Evolutionary conservation across 2,113 vertebrate species (phyloP).

Genomic region (Sphyrna mokarran): DNA sequence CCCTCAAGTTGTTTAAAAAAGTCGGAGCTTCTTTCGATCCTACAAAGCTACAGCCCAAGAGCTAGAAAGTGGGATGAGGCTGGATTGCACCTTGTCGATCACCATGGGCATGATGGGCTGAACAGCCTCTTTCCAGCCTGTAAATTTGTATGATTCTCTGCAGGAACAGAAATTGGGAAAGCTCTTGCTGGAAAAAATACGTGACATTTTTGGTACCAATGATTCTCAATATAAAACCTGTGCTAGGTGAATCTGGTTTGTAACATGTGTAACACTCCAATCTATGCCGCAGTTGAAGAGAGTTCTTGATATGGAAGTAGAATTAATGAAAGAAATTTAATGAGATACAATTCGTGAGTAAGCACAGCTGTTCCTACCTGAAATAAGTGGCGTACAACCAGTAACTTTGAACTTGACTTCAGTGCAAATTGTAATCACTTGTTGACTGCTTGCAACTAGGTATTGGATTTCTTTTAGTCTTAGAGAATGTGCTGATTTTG

Average conservation of each 20-base stretch:
- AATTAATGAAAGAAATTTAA: background rate
- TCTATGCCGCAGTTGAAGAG: background rate
- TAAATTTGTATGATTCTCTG: too few species aligned
- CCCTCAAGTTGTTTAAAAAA: too few species aligned
- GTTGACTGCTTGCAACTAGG: background rate
- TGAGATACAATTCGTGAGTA: background rate
- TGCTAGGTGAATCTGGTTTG: background rate
- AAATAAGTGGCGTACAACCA: background rate
- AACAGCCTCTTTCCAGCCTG: too few species aligned
- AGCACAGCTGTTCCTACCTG: background rate
- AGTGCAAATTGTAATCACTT: background rate
- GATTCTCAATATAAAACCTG: background rate
- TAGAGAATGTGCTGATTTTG: background rate
- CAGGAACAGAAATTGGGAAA: background rate
- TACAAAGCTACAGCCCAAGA: too few species aligned
- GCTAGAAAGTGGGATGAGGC: too few species aligned
- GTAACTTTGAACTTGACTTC: background rate
- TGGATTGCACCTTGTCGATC: too few species aligned
- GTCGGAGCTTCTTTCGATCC: too few species aligned
- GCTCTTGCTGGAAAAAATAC: background rate
- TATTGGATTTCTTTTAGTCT: background rate
- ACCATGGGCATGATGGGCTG: too few species aligned
- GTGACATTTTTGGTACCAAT: background rate
- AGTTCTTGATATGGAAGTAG: background rate
- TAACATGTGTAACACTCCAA: background rate